Evolutionary conservation across 1,140 invertebrate species (phyloP), one percentile per base, ranked within the genome.

Genomic region (Nautilus pompilius): DNA sequence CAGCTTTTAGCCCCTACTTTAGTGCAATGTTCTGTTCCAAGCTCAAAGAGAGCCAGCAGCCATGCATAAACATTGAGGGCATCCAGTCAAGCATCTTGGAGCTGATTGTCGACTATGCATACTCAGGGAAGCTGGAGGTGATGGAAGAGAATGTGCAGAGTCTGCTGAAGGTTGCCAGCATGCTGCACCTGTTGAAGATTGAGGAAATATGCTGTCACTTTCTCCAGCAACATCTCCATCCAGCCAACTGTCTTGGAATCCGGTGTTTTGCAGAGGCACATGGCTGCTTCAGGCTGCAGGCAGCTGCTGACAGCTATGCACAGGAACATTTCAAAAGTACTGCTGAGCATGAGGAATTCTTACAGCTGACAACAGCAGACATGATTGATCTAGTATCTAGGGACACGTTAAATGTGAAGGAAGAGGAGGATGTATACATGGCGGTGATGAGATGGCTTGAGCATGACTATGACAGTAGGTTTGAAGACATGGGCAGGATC

Each of bases 211-310:
- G 94, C 79, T 94, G 92, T 73, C 87, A 88, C 71, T 96, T 94
- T 78, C 83, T 96, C 32, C 88, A 89, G 63, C 89, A 91, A 71
- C 92, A 95, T 77, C 84, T 96, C 46, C 91, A 95, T 83, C 91
- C 91, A 1, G 93, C 92, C 68, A 97, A 96, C 79, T 95, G 92
- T 83, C 84, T 96, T 54, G 93, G 93, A 0, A 93, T 96, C 74
- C 87, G 90, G 60, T 87, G 92, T 73, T 94, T 96, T 84, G 93
- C 93, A 24, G 91, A 94, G 77, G 88, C 90, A 57, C 91, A 93
- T 74, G 58, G 58, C 22, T 73, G 73, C 54, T 26, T 61, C 6
- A 62, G 34, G 36, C 41, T 78, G 2, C 26, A 66, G 8, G 59
- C 63, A 5, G 60, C 61, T 20, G 59, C 70, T 15, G 63, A 63